Evolutionary conservation across 1,140 invertebrate genomes (phyloP).

Genomic region (Venturia canescens): DNA sequence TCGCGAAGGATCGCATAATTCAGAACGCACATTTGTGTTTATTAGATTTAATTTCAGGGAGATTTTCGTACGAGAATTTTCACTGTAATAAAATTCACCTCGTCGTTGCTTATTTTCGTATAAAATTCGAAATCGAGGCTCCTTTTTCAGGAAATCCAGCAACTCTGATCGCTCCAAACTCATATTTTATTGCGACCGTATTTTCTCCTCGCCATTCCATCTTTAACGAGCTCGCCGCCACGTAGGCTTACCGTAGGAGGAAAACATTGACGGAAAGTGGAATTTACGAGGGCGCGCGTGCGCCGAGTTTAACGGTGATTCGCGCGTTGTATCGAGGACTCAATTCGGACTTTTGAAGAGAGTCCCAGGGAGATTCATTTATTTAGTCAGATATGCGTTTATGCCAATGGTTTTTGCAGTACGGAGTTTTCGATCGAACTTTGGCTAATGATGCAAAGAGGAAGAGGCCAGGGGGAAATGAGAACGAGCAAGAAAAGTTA

Average conservation of each 20-base stretch:
- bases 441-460: neutral
- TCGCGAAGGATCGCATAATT: no score
- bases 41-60: no score
- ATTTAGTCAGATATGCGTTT: neutral
- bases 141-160: no score
- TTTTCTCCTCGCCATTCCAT: neutral
- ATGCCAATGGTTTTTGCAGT: neutral
- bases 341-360: neutral
- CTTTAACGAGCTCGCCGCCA: neutral
- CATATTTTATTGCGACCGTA: neutral
- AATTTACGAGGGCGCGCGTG: slow-evolving; percentile 1
- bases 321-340: neutral
- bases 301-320: slow-evolving; percentile 10
- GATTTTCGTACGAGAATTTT: no score
- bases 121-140: no score
- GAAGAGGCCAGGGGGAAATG: neutral
- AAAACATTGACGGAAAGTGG: neutral
- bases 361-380: neutral
- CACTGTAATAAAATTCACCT: no score
- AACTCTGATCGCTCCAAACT: no score
- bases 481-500: slow-evolving; percentile 44
- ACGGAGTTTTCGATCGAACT: neutral
- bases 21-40: no score
- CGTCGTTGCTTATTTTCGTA: no score
- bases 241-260: neutral